A percentile compares a stretch with the other conserved stretches of the same genome.
Conservation (phyloP, 2,113 vertebrate species). For the Gavialis gangeticus region DNA sequence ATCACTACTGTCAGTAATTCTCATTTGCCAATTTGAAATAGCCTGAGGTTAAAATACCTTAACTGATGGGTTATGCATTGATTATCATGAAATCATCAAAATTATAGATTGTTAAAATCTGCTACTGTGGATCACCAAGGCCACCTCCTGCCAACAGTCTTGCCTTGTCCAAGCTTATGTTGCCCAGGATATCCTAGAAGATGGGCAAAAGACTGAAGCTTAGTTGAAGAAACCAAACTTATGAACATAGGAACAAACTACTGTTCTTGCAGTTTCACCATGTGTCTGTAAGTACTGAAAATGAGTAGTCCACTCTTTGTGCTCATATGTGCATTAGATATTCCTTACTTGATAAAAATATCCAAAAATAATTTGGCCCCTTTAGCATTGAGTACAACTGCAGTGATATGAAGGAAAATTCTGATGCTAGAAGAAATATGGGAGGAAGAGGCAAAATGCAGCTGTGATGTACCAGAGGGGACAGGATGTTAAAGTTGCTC, state of each 20-base stretch:
- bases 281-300: fast-evolving
- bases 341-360: not conserved
- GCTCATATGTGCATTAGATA: fast-evolving
- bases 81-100: not conserved
- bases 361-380: not conserved
- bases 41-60: not conserved
- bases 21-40: constrained; percentile 5
- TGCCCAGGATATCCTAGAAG: not conserved
- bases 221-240: not conserved
- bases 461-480: fast-evolving
- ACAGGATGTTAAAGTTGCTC: not conserved
- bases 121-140: not conserved
- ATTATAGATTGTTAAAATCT: not conserved
- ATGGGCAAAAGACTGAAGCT: not conserved
- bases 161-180: fast-evolving
- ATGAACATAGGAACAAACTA: not conserved
- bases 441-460: fast-evolving
- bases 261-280: not conserved
- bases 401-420: not conserved
- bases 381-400: not conserved
- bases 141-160: fast-evolving
- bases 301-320: fast-evolving
- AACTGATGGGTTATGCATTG: not conserved
- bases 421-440: not conserved
- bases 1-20: constrained; percentile 19